Evolutionary conservation across 92 coral and sea anemone species (phyloP), one percentile per base, ranked within the genome.

Genomic region (Paramuricea clavata): DNA sequence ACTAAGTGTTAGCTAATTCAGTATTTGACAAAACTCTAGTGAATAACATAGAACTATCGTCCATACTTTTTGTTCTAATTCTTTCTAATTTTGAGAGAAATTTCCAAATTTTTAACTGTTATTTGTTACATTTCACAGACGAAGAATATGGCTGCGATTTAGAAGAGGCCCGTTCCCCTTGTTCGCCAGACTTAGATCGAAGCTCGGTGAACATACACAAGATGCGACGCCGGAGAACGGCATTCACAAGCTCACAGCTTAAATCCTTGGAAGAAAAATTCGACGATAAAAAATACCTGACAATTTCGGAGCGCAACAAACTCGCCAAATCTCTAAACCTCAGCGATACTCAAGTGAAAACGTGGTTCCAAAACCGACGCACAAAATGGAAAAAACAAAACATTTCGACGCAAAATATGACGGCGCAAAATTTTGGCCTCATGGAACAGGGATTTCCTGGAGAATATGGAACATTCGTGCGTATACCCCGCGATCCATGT

Each of bases 331-430:
- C 85, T 41, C 94, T 94, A 91, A 90, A 92, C 68, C 84, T 97
- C 32, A 94, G 95, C 44, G 99, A 97, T 81, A 97, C 99, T 32
- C 99, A 97, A 77, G 97, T 97, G n/a, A 97, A 97, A 91, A 97
- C 99, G 9, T 97, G 99, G 99, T 97, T 97, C 43, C 99, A 97
- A 83, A 97, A 97, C 80, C 88, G 99, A 59, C 91, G 99, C 30
- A 97, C 99, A 8, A 97, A 97, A 88, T 97, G 99, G 99, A 97
- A 97, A 85, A 97, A 97, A 81, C 98, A 97, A 92, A 97, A 79
- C 21, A 42, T 79, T 5, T 41, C 84, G 19, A 79, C 84, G 33
- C 72, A 65, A 31, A 65, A 65, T 31, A 65, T 65, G 39, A 28
- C 72, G 39, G 72, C 39, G 22, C 72, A 65, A 65, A 65, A 65